Conservation (phyloP, 2,113 vertebrate species). For the Pachycephala philippinensis region DNA sequence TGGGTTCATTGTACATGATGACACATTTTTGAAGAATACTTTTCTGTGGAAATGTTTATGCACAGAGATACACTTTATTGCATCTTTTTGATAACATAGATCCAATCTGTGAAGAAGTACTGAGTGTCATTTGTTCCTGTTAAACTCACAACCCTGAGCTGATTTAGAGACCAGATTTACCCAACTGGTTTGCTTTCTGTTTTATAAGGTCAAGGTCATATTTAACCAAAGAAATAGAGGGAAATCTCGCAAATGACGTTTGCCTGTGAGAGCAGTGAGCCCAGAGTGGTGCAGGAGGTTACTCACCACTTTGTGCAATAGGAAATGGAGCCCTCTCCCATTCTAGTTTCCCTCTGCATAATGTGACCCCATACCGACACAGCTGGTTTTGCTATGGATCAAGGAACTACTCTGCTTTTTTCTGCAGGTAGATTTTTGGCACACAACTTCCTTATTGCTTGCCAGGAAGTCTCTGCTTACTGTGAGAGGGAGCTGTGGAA, state of each 20-base stretch:
- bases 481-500: not conserved
- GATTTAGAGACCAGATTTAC: not conserved
- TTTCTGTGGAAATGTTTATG: not conserved
- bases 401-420: not conserved
- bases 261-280: not conserved
- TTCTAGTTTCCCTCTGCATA: not conserved
- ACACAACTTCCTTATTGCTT: not conserved
- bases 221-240: not conserved
- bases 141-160: not conserved
- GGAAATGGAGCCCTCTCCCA: not conserved
- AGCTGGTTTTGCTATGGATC: not conserved
- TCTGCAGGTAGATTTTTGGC: not conserved
- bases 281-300: not conserved
- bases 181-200: not conserved
- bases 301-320: rapidly evolving
- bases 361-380: not conserved
- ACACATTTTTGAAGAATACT: not conserved
- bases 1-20: not conserved
- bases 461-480: not conserved
- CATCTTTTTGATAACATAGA: not conserved
- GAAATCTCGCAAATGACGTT: rapidly evolving
- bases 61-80: not conserved
- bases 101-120: not conserved
- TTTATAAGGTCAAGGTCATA: not conserved
- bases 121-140: not conserved